These are phyloP conservation scores for Platanista minor DNA, from an alignment of 2,113 vertebrate genomes.

Conservation along the genomic window DNA sequence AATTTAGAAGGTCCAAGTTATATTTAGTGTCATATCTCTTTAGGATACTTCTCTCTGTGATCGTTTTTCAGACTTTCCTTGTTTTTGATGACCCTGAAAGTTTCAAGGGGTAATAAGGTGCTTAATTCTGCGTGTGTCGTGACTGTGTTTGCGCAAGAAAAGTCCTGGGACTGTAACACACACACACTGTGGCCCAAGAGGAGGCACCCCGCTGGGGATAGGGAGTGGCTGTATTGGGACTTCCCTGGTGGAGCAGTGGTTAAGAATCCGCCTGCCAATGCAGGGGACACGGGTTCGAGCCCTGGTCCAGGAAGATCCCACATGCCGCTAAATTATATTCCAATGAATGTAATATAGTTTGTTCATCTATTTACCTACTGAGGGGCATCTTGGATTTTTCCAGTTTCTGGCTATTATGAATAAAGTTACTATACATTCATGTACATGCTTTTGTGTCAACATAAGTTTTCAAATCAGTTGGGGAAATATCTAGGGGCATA, in stretches of 20 bases:
- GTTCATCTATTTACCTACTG: background rate
- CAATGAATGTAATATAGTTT: background rate
- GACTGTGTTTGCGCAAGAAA: background rate
- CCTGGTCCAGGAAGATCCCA: no score
- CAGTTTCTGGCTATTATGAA: background rate
- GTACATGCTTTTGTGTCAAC: background rate
- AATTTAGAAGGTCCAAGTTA: background rate
- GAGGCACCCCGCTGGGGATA: background rate
- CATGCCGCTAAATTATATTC: background rate
- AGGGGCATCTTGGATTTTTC: background rate
- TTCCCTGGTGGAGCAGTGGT: no score
- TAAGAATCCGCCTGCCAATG: no score
- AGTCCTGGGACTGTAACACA: background rate
- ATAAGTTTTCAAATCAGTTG: background rate
- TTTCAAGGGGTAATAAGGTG: background rate
- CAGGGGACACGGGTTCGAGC: no score
- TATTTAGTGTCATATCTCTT: background rate
- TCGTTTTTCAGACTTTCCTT: background rate
- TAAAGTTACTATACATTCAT: background rate
- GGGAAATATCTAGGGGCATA: background rate
- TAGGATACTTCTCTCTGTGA: background rate
- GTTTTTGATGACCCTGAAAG: background rate
- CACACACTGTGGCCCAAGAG: background rate
- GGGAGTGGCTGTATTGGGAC: background rate
- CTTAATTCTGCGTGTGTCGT: background rate